Conservation (phyloP, 2,797 vertebrate genomes). For the Helostoma temminkii region DNA sequence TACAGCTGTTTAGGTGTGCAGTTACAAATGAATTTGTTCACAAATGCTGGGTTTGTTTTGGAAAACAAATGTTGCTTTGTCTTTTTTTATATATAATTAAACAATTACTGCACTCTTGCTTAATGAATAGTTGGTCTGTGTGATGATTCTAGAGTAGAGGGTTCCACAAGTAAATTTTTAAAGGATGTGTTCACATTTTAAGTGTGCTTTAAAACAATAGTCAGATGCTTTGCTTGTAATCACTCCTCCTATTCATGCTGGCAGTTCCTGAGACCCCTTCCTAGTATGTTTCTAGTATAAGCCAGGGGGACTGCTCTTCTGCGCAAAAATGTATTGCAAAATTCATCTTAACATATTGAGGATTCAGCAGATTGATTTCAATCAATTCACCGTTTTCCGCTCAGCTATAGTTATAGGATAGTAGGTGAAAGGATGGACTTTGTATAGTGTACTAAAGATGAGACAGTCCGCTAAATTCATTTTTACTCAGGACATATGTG, state of each 20-base stretch:
- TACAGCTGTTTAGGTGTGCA: slow-evolving; percentile 28
- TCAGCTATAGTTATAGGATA: neutral
- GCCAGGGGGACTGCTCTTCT: neutral
- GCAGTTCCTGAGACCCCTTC: neutral
- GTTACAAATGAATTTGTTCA: slow-evolving; percentile 55
- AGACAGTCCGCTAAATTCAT: neutral
- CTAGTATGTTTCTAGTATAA: neutral
- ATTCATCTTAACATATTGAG: neutral
- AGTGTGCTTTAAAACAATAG: neutral
- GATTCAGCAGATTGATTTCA: neutral
- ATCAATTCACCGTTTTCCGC: neutral
- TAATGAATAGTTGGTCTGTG: slow-evolving; percentile 8
- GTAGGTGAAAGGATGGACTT: neutral
- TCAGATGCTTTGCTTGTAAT: neutral
- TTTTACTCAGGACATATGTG: neutral
- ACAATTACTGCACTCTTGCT: slow-evolving; percentile 71
- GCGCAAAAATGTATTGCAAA: neutral
- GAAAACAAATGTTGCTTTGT: slow-evolving; percentile 60
- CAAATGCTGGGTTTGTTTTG: slow-evolving; percentile 71
- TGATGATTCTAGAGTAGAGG: slow-evolving; percentile 9
- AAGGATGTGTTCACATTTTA: neutral
- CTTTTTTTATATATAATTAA: slow-evolving; percentile 83
- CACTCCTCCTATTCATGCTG: neutral
- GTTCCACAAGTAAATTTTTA: too few species aligned
- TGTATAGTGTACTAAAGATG: neutral